Percentiles rank a stretch among this genome's conserved stretches.
Conservation (phyloP, 2,113 vertebrate genomes). For the Vireo altiloquus region DNA sequence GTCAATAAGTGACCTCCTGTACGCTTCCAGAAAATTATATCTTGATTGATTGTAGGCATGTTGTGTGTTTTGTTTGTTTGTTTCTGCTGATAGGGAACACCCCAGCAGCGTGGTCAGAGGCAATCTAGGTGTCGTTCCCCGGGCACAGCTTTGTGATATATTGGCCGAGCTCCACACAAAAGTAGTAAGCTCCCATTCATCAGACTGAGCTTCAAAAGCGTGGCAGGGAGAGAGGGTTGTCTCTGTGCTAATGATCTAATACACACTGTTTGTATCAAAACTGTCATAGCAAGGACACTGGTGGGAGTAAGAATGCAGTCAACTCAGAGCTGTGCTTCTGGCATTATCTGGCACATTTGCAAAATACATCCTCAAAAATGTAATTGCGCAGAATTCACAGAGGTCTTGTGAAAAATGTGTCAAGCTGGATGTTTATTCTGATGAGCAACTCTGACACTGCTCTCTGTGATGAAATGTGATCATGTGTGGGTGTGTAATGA, state of each 20-base stretch:
- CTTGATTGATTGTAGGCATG: neutral
- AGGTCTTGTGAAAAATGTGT: constrained; percentile 19
- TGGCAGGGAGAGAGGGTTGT: neutral
- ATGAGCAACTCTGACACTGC: neutral
- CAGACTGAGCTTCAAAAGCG: constrained; percentile 8
- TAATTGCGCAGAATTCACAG: constrained; percentile 35
- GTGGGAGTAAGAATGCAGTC: constrained; percentile 1
- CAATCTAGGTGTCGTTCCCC: neutral
- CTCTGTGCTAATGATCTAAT: constrained; percentile 34
- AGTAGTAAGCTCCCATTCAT: constrained; percentile 4
- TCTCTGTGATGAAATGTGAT: neutral
- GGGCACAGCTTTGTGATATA: neutral
- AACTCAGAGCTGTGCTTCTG: constrained; percentile 17
- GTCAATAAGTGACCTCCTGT: constrained; percentile 1
- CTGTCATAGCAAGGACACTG: constrained; percentile 49
- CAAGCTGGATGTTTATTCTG: neutral
- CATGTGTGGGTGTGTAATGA: neutral
- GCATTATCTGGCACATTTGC: neutral
- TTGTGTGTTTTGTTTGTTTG: neutral
- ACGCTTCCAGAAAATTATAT: neutral
- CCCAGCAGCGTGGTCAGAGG: neutral
- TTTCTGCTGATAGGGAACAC: neutral
- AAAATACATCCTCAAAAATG: constrained; percentile 2
- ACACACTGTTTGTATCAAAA: constrained; percentile 4
- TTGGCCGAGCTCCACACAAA: neutral